Conservation (phyloP, 2,113 vertebrate species). For the Glaucidium brasilianum region DNA sequence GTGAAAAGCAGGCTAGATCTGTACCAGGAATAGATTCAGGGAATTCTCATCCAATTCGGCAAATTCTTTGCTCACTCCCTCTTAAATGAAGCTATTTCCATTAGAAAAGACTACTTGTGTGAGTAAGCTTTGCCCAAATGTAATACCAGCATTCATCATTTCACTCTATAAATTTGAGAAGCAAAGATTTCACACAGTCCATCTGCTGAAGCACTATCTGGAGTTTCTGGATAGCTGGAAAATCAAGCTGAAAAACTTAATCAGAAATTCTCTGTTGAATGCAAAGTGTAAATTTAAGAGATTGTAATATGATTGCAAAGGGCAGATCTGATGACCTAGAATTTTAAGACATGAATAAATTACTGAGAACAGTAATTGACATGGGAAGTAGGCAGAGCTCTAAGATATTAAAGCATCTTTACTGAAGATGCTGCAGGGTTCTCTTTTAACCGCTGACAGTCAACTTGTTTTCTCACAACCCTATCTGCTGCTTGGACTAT, state of each 20-base stretch:
- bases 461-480: neutral
- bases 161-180: neutral
- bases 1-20: slow-evolving; percentile 28
- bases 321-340: neutral
- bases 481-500: neutral
- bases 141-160: neutral
- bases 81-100: slow-evolving; percentile 33
- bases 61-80: slow-evolving; percentile 35
- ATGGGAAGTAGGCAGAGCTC: neutral
- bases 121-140: slow-evolving; percentile 30
- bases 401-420: neutral
- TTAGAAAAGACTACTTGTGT: slow-evolving; percentile 20
- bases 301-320: neutral
- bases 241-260: slow-evolving; percentile 9
- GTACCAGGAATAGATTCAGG: slow-evolving; percentile 29
- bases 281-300: neutral
- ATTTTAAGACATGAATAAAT: neutral
- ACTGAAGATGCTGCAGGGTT: neutral
- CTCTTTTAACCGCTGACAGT: neutral
- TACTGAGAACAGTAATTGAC: neutral
- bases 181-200: neutral
- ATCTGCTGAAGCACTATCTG: neutral
- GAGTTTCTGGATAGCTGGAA: neutral
- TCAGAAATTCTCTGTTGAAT: slow-evolving; percentile 18
- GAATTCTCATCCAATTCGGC: slow-evolving; percentile 37